Evolutionary conservation across 1,140 invertebrate genomes (phyloP).

Genomic region (Belonocnema kinseyi): DNA sequence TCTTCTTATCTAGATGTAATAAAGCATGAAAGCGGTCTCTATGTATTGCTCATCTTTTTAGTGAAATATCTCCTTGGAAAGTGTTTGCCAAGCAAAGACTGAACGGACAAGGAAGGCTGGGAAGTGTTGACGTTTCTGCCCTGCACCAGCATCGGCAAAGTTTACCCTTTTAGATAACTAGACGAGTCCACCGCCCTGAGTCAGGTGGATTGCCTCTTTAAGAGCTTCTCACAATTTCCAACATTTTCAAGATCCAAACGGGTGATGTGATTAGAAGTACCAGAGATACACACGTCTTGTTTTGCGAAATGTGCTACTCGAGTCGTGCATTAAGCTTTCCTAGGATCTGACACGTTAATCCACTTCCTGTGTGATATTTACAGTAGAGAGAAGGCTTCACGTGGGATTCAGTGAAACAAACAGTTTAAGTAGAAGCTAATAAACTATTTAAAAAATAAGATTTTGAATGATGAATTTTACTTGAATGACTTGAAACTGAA

Average conservation of each 20-base stretch:
- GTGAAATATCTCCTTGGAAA: constrained; percentile 51
- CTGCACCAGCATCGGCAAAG: constrained; percentile 32
- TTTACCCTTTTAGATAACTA: constrained; percentile 45
- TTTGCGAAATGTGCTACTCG: no score
- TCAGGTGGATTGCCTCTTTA: not conserved
- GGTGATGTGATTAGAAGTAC: not conserved
- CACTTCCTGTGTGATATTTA: no score
- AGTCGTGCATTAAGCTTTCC: no score
- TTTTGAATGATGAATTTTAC: no score
- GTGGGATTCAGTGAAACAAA: no score
- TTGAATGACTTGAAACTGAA: no score
- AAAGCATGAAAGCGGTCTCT: constrained; percentile 28
- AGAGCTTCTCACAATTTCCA: not conserved
- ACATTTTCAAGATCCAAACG: no score
- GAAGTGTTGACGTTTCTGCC: constrained; percentile 49
- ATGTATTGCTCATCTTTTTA: constrained; percentile 32
- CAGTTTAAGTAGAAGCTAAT: no score
- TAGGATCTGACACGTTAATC: no score
- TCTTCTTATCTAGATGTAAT: constrained; percentile 24
- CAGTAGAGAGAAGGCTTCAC: no score
- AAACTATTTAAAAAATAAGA: no score
- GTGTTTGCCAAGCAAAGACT: constrained; percentile 63
- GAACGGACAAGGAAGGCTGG: constrained; percentile 23
- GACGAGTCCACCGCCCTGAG: constrained; percentile 29
- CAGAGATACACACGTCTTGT: not conserved